Conservation (phyloP, 2,797 vertebrate species). For the Perdix hodgsoniae region DNA sequence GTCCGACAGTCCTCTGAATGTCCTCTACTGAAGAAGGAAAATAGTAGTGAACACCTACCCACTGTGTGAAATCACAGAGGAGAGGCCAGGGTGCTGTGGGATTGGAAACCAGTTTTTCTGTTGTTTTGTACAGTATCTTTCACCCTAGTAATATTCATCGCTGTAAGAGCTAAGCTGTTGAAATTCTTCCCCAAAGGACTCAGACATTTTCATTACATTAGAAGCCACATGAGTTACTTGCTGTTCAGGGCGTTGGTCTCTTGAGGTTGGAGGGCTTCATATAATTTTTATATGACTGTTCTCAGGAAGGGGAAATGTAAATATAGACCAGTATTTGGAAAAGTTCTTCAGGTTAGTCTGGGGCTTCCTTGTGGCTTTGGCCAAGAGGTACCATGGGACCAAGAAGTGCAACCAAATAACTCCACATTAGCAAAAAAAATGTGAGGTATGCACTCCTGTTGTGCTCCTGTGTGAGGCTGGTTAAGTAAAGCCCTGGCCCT, state of each 20-base stretch:
- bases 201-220: constrained; percentile 14
- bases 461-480: not conserved
- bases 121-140: not conserved
- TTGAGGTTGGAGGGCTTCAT: not conserved
- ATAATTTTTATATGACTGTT: not conserved
- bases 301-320: not conserved
- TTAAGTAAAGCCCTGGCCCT: not conserved
- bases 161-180: not conserved
- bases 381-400: not conserved
- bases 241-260: not conserved
- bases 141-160: not conserved
- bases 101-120: not conserved
- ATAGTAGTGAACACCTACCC: not conserved
- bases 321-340: not conserved
- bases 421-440: not conserved
- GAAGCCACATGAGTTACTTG: not conserved
- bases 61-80: not conserved
- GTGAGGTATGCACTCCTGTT: not conserved
- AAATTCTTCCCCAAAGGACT: not conserved
- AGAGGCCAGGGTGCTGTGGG: not conserved
- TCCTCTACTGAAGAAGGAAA: constrained; percentile 11
- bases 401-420: not conserved
- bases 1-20: not conserved
- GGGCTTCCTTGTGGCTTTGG: not conserved
- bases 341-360: not conserved